Conservation (phyloP, 2,797 vertebrate genomes). For the Astyanax mexicanus region DNA sequence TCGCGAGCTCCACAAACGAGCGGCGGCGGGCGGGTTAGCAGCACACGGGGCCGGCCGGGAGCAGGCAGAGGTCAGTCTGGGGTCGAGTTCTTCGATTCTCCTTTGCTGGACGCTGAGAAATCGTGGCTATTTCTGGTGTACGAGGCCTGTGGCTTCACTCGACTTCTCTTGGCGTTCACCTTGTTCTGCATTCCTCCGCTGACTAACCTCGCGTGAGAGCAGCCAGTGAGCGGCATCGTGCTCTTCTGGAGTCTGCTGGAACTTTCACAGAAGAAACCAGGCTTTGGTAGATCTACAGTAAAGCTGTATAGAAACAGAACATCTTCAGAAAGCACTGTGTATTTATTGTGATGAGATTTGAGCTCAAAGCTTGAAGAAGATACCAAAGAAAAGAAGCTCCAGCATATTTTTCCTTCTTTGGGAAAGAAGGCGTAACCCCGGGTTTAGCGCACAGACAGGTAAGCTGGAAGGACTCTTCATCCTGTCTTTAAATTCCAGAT, state of each 20-base stretch:
- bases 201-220: neutral
- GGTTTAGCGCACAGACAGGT: conserved; percentile 18
- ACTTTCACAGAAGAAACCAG: neutral
- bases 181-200: conserved; percentile 12
- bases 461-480: no score
- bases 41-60: conserved; percentile 22
- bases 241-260: conserved; percentile 11
- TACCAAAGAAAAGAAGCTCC: neutral
- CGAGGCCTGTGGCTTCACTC: conserved; percentile 10
- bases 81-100: neutral
- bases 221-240: conserved; percentile 16
- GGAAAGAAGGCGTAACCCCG: no score
- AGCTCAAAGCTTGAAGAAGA: neutral
- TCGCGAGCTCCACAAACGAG: conserved; percentile 57
- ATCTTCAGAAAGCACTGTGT: neutral
- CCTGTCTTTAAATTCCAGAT: no score
- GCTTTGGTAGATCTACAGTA: neutral
- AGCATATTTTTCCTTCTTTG: neutral
- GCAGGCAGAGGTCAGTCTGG: conserved; percentile 52
- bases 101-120: conserved; percentile 3
- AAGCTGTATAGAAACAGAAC: neutral
- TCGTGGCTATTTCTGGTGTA: conserved; percentile 62
- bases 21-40: conserved; percentile 33
- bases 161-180: conserved; percentile 48
- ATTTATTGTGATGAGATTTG: conserved; percentile 6